Evolutionary conservation across 2,113 vertebrate genomes (phyloP), one percentile per base, ranked within the genome.

Genomic region (Carlito syrichta): DNA sequence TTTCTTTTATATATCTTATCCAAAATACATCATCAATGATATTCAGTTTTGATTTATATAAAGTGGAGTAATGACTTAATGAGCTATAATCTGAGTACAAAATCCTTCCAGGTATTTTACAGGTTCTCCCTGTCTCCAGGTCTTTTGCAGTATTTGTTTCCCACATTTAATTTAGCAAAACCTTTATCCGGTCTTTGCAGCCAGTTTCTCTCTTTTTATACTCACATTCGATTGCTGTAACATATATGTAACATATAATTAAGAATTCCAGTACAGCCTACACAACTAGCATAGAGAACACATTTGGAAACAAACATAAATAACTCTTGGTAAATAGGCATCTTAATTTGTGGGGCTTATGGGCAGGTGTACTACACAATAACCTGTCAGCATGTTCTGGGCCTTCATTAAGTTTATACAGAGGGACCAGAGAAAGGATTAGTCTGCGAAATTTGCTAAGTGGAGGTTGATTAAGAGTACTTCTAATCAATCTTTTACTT

Each of bases 71-170:
- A 78, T 66, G 79, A 48, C 17, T 60, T 52, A 45, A 50, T 84
- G 48, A 93, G 62, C 60, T 86, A 0, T 92, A 84, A 76, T 94
- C 6, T 88, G 25, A 74, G 3, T 83, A 7, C 56, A 82, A 66
- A 86, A 73, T 82, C 25, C 38, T 96, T 91, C 89, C 25, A 66
- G 8, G 3, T 96, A 38, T 89, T 93, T 94, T 83, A 94, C 2
- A 95, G 19, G 10, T 8, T 1, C 63, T 66, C 17, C 30, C 32
- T 66, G 30, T 32, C 50, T 19, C 22, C 3, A 4, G 48, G 48
- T 95, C 54, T 96, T 97, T 79, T 94, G 22, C 25, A 78, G 45
- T 45, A n/a, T 88, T 93, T 96, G n/a, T 83, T 62, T 68, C n/a
- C n/a, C 22, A 95, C 54, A 48, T 94, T 89, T 94, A 90, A 86